A percentile compares a stretch with the other conserved stretches of the same genome.
Evolutionary conservation across 2,888 invertebrate species (phyloP).

Genomic region (Nowickia ferox): DNA sequence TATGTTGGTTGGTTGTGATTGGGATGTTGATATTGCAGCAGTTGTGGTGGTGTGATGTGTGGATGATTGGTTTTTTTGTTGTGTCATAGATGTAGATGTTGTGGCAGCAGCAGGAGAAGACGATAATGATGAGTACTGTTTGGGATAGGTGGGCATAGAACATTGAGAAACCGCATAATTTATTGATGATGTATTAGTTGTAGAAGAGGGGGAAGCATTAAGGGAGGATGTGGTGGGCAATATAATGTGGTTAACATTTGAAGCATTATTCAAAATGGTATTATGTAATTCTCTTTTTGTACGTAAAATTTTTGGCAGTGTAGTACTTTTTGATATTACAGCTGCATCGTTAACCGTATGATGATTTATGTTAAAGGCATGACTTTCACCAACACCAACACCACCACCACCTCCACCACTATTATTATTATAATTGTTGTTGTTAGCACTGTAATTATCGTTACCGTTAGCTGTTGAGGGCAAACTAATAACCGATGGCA

Average conservation of each 20-base stretch:
- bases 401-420: constrained; percentile 15
- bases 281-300: constrained; percentile 75
- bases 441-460: constrained; percentile 46
- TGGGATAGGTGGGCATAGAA: constrained; percentile 80
- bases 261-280: constrained; percentile 42
- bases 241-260: constrained; percentile 27
- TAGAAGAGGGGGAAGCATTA: constrained; percentile 39
- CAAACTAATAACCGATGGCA: constrained; percentile 83
- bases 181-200: constrained; percentile 38
- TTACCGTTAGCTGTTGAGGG: constrained; percentile 75
- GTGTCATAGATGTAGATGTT: constrained; percentile 26
- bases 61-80: constrained; percentile 47
- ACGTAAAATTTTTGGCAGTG: constrained; percentile 81
- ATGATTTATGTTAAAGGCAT: constrained; percentile 21
- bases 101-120: not conserved
- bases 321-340: constrained; percentile 76
- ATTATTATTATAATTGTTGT: constrained; percentile 33
- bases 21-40: constrained; percentile 30
- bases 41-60: constrained; percentile 40
- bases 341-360: constrained; percentile 24
- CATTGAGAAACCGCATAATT: constrained; percentile 76
- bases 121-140: constrained; percentile 52
- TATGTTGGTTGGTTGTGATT: constrained; percentile 58
- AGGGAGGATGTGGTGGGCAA: constrained; percentile 48
- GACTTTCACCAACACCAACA: constrained; percentile 51